Percentiles rank a stretch among this genome's conserved stretches.
These are phyloP conservation scores for Poecilus cupreus DNA, from an alignment of 2,888 invertebrate genomes.

Conservation along the genomic window DNA sequence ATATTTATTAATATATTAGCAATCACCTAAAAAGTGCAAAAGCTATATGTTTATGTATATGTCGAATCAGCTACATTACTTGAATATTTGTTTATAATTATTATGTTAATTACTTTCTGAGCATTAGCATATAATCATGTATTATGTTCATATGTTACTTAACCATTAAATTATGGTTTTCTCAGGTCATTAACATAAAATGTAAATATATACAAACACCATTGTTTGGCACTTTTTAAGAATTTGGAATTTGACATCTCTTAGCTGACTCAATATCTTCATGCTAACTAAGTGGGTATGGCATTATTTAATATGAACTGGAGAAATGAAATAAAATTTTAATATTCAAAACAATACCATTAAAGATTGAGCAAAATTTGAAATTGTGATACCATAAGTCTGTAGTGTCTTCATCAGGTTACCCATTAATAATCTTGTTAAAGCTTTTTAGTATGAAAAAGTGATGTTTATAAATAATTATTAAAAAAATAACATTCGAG, in stretches of 20 bases:
- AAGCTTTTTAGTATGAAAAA: too few relatives aligned
- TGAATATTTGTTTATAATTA: constrained; percentile 6
- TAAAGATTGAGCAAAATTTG: too few relatives aligned
- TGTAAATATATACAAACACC: not conserved
- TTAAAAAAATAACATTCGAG: too few relatives aligned
- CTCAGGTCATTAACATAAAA: constrained; percentile 1
- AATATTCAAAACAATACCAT: too few relatives aligned
- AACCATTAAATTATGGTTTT: constrained; percentile 29
- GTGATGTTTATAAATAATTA: too few relatives aligned
- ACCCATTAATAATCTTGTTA: too few relatives aligned
- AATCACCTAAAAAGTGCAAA: not conserved
- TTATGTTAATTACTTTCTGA: constrained; percentile 18
- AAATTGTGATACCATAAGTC: too few relatives aligned
- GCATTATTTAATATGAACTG: too few relatives aligned
- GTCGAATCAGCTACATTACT: not conserved
- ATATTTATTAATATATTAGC: not conserved
- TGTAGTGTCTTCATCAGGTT: too few relatives aligned
- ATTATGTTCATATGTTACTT: constrained; percentile 23
- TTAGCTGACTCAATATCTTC: not conserved
- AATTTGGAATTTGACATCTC: not conserved
- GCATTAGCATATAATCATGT: constrained; percentile 14
- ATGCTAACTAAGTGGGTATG: not conserved
- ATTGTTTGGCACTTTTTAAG: constrained; percentile 21
- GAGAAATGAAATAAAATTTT: too few relatives aligned
- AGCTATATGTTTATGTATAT: not conserved